phyloP scores from a whole-genome alignment of 2,113 vertebrate genomes.

The Siphamia tubifer region DNA sequence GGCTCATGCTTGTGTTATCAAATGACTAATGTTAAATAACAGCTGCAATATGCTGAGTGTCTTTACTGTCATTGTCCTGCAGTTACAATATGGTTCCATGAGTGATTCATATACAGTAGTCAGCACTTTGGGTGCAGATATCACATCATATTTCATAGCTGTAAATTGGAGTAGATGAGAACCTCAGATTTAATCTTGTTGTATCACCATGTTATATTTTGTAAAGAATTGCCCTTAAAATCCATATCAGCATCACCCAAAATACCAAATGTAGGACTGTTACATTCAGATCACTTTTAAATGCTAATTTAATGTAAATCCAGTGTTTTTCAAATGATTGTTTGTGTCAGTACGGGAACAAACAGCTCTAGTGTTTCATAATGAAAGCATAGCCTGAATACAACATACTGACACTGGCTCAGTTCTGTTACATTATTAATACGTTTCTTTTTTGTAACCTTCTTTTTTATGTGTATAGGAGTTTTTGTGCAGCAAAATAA shows the following conservation, averaged over 20 bases:
- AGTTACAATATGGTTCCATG: no score
- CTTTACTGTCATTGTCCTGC: no score
- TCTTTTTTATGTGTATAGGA: conserved; percentile 58
- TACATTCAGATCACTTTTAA: background rate
- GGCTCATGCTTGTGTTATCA: no score
- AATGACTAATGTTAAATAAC: no score
- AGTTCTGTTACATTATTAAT: conserved; percentile 70
- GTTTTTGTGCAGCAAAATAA: conserved; percentile 37
- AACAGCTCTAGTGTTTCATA: conserved; percentile 27
- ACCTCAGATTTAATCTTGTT: background rate
- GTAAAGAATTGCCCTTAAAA: background rate
- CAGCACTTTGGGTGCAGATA: no score
- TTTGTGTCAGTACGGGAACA: conserved; percentile 17
- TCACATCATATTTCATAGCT: no score
- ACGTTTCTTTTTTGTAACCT: conserved; percentile 59
- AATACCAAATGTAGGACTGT: background rate
- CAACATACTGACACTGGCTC: conserved; percentile 46
- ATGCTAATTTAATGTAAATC: conserved; percentile 12
- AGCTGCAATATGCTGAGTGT: no score
- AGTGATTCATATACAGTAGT: no score
- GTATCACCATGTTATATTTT: background rate
- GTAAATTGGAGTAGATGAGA: background rate
- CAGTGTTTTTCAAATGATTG: background rate
- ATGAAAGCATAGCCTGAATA: conserved; percentile 59
- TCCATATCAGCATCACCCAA: background rate